These are phyloP conservation scores for Hecatera dysodea DNA, from an alignment of 2,888 invertebrate genomes.

Conservation along the genomic window DNA sequence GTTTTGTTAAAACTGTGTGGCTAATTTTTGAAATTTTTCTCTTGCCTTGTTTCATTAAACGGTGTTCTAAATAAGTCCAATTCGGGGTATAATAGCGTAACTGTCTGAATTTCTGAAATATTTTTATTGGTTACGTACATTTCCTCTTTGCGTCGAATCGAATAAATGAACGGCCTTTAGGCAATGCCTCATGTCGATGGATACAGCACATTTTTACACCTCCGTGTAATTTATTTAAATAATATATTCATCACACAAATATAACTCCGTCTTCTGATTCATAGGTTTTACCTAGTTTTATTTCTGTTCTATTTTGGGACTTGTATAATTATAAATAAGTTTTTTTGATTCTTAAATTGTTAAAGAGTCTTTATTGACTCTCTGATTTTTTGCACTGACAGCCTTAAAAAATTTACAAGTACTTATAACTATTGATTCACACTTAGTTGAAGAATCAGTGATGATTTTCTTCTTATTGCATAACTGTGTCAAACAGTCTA, in stretches of 20 bases:
- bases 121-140: not conserved
- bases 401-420: too few species aligned
- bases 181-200: constrained; percentile 10
- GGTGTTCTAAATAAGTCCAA: not conserved
- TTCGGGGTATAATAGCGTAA: not conserved
- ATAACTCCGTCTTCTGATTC: constrained; percentile 7
- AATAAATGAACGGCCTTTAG: not conserved
- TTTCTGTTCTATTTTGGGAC: constrained; percentile 7
- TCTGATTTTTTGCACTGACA: too few species aligned
- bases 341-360: too few species aligned
- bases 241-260: constrained; percentile 49
- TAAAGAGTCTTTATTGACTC: too few species aligned
- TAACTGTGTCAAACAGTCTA: too few species aligned
- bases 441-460: too few species aligned
- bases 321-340: too few species aligned
- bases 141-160: not conserved
- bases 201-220: constrained; percentile 11
- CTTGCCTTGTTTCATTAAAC: not conserved
- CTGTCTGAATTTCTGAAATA: not conserved
- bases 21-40: not conserved
- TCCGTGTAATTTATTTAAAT: constrained; percentile 28
- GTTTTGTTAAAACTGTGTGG: not conserved
- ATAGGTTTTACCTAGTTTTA: constrained; percentile 12
- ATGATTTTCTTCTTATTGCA: too few species aligned
- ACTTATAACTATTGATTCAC: too few species aligned